Conservation (phyloP, 2,888 invertebrate species). For the Biston stratarius region DNA sequence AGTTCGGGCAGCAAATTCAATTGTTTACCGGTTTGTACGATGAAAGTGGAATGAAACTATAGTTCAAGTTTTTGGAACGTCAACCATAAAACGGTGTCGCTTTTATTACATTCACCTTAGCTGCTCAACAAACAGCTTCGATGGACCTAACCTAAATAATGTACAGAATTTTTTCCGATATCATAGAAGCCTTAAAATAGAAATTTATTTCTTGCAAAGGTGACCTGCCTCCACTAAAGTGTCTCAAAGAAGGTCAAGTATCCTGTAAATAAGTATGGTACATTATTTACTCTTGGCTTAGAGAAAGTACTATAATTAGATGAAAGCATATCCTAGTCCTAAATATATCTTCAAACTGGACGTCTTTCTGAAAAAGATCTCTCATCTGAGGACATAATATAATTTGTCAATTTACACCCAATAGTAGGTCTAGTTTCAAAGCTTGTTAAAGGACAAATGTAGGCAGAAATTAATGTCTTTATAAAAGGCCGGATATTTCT, state of each 20-base stretch:
- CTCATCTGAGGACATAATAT: not conserved
- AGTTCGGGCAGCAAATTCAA: no score
- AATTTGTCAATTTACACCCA: slow-evolving; percentile 42
- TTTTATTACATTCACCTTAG: no score
- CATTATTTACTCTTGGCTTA: not conserved
- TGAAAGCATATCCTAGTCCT: not conserved
- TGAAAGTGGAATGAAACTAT: no score
- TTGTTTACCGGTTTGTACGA: no score
- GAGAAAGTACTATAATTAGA: not conserved
- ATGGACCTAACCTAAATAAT: no score
- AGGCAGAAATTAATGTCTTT: slow-evolving; percentile 1
- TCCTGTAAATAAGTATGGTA: not conserved
- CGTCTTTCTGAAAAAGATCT: not conserved
- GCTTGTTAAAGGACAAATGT: slow-evolving; percentile 29
- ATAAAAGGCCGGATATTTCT: slow-evolving; percentile 2
- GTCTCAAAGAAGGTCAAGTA: slow-evolving; percentile 5
- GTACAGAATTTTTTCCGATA: no score
- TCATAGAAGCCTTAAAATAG: not conserved
- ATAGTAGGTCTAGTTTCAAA: slow-evolving; percentile 26
- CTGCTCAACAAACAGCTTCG: no score
- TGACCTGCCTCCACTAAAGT: slow-evolving; percentile 4
- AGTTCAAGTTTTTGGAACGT: no score
- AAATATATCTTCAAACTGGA: not conserved
- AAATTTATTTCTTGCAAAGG: slow-evolving; percentile 4
- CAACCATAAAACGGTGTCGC: no score